Conservation (phyloP, 2,888 invertebrate species). For the Eucera pruinosa region DNA sequence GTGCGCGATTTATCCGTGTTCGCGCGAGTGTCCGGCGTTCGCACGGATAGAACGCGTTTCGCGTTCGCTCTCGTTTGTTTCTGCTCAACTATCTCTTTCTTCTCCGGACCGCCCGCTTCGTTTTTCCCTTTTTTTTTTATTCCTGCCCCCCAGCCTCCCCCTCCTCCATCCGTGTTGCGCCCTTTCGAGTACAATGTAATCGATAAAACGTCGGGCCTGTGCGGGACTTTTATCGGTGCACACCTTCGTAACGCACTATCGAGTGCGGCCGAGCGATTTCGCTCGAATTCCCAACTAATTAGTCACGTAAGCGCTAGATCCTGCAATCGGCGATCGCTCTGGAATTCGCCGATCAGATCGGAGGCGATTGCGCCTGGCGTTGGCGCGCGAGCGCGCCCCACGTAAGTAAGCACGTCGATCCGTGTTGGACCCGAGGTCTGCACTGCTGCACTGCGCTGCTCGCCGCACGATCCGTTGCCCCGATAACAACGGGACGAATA, state of each 20-base stretch:
- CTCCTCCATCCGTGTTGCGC: not conserved
- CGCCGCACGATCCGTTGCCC: conserved; percentile 29
- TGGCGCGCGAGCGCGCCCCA: conserved; percentile 23
- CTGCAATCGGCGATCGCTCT: conserved; percentile 60
- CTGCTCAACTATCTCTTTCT: conserved; percentile 5
- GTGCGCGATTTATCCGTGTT: conserved; percentile 20
- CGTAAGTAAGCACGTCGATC: conserved; percentile 55
- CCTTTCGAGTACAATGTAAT: conserved; percentile 40
- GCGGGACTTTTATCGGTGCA: conserved; percentile 56
- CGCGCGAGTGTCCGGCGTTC: too few species aligned
- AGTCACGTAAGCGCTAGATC: conserved; percentile 68
- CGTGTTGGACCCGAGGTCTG: conserved; percentile 25
- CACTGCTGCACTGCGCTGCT: not conserved
- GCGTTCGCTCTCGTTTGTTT: not conserved
- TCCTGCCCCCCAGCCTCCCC: not conserved
- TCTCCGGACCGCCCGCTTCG: conserved; percentile 1
- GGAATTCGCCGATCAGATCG: conserved; percentile 65
- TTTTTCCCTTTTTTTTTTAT: conserved; percentile 1
- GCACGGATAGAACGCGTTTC: not conserved
- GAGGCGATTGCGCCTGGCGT: conserved; percentile 36
- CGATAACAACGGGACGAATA: conserved; percentile 37
- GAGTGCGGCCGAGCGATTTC: conserved; percentile 60
- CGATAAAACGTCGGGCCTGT: conserved; percentile 58
- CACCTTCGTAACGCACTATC: conserved; percentile 58
- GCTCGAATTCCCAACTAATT: conserved; percentile 69